These are phyloP conservation scores for Acanthurus leucopareius DNA, from an alignment of 2,797 vertebrate species.

Conservation along the genomic window DNA sequence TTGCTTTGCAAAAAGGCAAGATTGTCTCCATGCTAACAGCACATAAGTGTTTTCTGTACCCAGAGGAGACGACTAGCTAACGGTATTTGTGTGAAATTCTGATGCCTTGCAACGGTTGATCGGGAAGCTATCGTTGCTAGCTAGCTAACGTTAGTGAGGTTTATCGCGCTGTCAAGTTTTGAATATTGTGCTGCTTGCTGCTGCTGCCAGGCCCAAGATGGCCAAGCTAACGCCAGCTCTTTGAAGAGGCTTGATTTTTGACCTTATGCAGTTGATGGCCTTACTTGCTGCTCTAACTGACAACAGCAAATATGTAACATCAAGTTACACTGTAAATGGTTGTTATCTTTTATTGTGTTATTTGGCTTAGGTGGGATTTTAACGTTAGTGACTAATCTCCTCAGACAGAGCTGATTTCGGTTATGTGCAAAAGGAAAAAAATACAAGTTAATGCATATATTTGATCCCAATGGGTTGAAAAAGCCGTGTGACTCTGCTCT, in stretches of 20 bases:
- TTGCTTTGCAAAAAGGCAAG: not conserved
- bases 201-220: slow-evolving; percentile 69
- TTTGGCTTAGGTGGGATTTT: not conserved
- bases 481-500: slow-evolving; percentile 12
- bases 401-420: slow-evolving; percentile 12
- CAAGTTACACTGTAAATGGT: not conserved
- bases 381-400: slow-evolving; percentile 25
- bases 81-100: not conserved
- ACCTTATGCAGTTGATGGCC: slow-evolving; percentile 15
- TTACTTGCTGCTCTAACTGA: not conserved
- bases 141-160: slow-evolving; percentile 50
- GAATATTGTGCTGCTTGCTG: slow-evolving; percentile 41
- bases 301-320: not conserved
- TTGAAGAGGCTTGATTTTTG: slow-evolving; percentile 31
- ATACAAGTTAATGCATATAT: slow-evolving; percentile 32
- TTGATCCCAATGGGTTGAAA: slow-evolving; percentile 16
- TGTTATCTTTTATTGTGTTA: slow-evolving; percentile 21
- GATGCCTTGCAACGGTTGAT: slow-evolving; percentile 14
- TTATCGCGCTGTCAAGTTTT: slow-evolving; percentile 74
- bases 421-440: not conserved
- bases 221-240: slow-evolving; percentile 50
- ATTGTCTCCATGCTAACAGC: not conserved
- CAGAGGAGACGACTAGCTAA: not conserved
- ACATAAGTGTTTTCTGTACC: accelerated
- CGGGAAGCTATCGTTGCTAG: slow-evolving; percentile 60